phyloP scores from a whole-genome alignment of 2,113 vertebrate species.

The Mirounga angustirostris region DNA sequence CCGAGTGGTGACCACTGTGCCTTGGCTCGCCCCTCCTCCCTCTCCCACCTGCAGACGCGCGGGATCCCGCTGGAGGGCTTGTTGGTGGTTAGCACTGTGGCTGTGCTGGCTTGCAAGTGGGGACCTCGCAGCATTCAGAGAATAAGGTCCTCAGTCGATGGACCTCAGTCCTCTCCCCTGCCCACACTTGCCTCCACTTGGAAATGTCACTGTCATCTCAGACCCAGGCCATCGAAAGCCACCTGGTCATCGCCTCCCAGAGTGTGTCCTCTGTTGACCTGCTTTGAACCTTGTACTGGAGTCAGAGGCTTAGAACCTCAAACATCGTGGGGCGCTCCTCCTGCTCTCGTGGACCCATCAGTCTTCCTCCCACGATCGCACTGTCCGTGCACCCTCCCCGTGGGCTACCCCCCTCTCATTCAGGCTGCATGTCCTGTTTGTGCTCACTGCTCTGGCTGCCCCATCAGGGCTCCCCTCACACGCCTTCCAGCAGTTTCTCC shows the following conservation, averaged over 20 bases:
- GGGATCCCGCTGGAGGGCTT: neutral
- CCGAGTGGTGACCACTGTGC: neutral
- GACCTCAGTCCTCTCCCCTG: neutral
- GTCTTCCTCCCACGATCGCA: neutral
- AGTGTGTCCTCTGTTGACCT: neutral
- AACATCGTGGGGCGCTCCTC: no score
- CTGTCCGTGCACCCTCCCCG: neutral
- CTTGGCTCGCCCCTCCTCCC: neutral
- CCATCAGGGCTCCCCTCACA: rapidly evolving
- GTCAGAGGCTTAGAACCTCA: neutral
- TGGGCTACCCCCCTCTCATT: neutral
- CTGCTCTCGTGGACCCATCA: neutral
- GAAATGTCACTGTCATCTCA: neutral
- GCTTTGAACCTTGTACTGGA: neutral
- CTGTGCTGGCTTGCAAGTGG: neutral
- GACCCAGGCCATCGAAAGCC: neutral
- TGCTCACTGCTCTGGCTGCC: neutral
- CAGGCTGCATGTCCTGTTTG: rapidly evolving
- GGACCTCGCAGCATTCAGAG: no score
- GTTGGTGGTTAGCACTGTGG: neutral
- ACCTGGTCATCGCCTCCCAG: rapidly evolving
- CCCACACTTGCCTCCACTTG: rapidly evolving
- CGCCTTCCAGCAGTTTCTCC: neutral
- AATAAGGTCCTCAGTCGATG: neutral
- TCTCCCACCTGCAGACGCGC: neutral